Evolutionary conservation across 2,888 invertebrate genomes (phyloP), one percentile per base, ranked within the genome.

Genomic region (Kuschelorhynchus macadamiae): DNA sequence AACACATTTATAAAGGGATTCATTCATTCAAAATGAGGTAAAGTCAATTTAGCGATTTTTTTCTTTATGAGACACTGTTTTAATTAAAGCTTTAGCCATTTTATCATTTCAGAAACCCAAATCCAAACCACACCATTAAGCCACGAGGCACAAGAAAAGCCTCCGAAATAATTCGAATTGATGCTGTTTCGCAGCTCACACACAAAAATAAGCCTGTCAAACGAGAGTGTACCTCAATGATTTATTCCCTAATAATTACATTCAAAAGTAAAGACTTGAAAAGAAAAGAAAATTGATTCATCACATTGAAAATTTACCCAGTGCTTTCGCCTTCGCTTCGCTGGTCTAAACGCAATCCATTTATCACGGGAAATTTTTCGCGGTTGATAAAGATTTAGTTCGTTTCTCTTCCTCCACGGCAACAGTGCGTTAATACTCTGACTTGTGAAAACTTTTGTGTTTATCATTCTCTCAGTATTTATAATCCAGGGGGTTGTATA

Each of bases 371-470:
- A 71, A 47, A 76, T 78, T 79, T 80, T 79, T 80, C 78, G 81
- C 76, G 81, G 81, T 81, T 82, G 82, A 82, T 82, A 82, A 82
- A 82, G 82, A 82, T 82, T 82, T 82, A 82, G 78, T 78, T 81
- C 33, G n/a, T 39, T 42, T 25, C 25, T 7, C 25, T 7, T 25
- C 25, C 7, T 25, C 25, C 25, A 25, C 4, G 4, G 25, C 25
- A 7, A 7, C 7, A 3, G 25, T 11, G 30, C 41, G 55, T 42
- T 55, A 55, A 55, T 57, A 30, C 44, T 44, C 30, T 30, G 55
- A 55, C 42, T 57, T 44, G 56, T 57, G 18, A 14, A 46, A 57
- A 33, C 17, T n/a, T 46, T 57, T 57, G 18, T 57, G 46, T 46
- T 46, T 57, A 57, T 46, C 56, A 46, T 57, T 57, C 56, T 46